Conservation (phyloP, 2,888 invertebrate genomes). For the Agrochola litura region DNA sequence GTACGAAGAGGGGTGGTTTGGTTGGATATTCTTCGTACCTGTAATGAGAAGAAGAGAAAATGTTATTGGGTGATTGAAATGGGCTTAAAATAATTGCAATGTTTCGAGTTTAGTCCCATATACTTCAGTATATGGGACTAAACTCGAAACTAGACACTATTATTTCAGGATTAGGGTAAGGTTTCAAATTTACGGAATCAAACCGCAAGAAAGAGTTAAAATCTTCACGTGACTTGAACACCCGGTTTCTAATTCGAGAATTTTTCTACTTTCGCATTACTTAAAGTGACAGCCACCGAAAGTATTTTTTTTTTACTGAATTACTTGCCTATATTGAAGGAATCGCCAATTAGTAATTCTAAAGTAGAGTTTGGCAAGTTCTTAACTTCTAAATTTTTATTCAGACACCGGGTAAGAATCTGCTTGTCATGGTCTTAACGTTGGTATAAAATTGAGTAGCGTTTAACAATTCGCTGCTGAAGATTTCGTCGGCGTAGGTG, state of each 20-base stretch:
- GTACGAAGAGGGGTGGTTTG: slow-evolving; percentile 97
- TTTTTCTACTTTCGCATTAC: too few species aligned
- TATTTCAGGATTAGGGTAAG: not conserved
- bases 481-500: too few species aligned
- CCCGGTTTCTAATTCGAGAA: too few species aligned
- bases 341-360: not conserved
- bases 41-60: not conserved
- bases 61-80: not conserved
- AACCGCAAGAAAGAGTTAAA: not conserved
- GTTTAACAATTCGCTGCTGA: not conserved
- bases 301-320: not conserved
- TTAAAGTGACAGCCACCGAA: too few species aligned
- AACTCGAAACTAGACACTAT: not conserved
- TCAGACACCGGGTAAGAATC: not conserved
- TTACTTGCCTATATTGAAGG: not conserved
- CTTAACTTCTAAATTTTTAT: not conserved
- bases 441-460: not conserved
- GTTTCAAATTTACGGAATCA: not conserved
- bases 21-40: slow-evolving; percentile 99
- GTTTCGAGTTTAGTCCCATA: too few species aligned
- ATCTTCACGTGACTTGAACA: not conserved
- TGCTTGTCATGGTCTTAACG: not conserved
- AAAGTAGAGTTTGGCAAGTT: not conserved
- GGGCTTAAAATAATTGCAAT: not conserved
- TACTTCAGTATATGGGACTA: too few species aligned